A percentile compares a stretch with the other conserved stretches of the same genome.
These are phyloP conservation scores for Phrynocephalus vlangalii DNA, from an alignment of 2,797 vertebrate species.

Conservation along the genomic window DNA sequence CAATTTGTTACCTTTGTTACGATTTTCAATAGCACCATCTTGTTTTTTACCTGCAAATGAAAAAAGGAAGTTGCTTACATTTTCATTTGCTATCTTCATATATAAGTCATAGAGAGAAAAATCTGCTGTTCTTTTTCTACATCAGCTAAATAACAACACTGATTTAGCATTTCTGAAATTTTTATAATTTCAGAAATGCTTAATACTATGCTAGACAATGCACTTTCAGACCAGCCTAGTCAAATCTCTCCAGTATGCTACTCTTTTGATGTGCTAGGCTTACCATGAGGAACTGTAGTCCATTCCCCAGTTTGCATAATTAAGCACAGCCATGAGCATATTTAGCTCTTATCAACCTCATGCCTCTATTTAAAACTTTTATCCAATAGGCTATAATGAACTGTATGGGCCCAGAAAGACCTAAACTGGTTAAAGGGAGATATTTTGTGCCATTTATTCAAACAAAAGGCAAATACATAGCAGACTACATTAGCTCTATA, in stretches of 20 bases:
- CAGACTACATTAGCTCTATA: neutral
- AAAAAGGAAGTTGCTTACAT: slow-evolving; percentile 4
- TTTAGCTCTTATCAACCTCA: neutral
- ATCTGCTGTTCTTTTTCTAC: neutral
- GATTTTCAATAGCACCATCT: slow-evolving; percentile 94
- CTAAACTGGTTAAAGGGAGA: neutral
- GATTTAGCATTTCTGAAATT: no score
- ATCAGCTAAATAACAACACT: neutral
- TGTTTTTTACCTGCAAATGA: slow-evolving; percentile 92
- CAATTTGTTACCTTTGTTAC: slow-evolving; percentile 91
- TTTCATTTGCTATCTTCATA: no score
- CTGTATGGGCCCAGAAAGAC: neutral
- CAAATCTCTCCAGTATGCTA: neutral
- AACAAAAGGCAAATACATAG: neutral
- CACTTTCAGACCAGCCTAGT: neutral
- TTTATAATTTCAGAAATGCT: neutral
- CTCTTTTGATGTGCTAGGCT: neutral
- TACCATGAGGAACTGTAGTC: neutral
- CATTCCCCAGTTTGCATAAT: neutral
- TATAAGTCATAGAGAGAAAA: no score
- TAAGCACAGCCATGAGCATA: neutral
- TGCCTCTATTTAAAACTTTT: neutral
- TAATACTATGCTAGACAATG: neutral
- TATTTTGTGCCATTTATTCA: neutral
- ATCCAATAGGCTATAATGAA: neutral